Conservation (phyloP, 2,888 invertebrate species). For the Drosophila nr. perissopoda region DNA sequence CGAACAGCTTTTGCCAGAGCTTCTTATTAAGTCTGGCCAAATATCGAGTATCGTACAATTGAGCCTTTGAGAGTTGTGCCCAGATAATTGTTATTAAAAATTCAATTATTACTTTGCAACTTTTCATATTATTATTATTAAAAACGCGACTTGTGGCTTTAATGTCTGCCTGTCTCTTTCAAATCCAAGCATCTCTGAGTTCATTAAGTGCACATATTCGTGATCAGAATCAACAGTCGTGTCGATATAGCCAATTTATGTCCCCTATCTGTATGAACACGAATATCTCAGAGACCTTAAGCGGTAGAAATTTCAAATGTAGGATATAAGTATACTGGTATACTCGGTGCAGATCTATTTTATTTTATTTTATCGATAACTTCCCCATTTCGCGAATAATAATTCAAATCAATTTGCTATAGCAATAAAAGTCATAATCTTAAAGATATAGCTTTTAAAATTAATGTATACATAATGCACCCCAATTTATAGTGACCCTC, state of each 20-base stretch:
- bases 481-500: neutral
- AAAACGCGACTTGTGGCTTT: neutral
- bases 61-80: neutral
- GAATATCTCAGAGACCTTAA: neutral
- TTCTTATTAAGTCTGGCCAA: neutral
- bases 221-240: neutral
- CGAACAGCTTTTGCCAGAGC: neutral
- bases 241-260: neutral
- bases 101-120: no score
- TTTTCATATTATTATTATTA: neutral
- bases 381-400: neutral
- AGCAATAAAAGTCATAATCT: neutral
- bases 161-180: neutral
- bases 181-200: neutral
- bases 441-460: neutral
- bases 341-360: neutral
- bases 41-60: neutral
- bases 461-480: no score
- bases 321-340: neutral
- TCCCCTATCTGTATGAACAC: neutral
- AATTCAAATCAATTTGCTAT: neutral
- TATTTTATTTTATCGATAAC: neutral
- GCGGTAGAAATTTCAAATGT: neutral
- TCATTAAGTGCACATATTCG: neutral
- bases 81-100: neutral